Evolutionary conservation across 2,113 vertebrate species (phyloP), one percentile per base, ranked within the genome.

Genomic region (Syngnathus scovelli): DNA sequence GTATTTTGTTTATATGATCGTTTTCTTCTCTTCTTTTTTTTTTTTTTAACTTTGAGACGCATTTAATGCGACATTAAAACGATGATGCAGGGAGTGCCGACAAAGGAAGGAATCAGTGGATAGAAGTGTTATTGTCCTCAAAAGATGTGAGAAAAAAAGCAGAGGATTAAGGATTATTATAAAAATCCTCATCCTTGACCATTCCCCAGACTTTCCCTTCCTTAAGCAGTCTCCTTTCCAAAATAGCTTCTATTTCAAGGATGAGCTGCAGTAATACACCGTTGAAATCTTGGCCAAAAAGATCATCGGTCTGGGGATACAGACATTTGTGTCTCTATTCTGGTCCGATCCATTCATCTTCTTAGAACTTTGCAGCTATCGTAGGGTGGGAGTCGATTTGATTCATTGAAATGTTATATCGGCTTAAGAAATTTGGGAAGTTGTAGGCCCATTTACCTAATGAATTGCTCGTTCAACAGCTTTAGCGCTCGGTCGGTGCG

Each of bases 121-220:
- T 33, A 18, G n/a, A 69, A 56, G n/a, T 21, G 13, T 33, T 55
- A 55, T 54, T 23, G 44, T 48, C 61, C 59, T 62, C 38, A 33
- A 78, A 68, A 70, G 21, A 61, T 39, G 16, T 27, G 62, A 15
- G 44, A 6, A 54, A 61, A 64, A 61, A 64, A 38, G 15, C 33
- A 1, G 33, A 61, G 69, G 38, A 55, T 39, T 21, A 61, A 62
- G 70, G 70, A 73, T 78, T 76, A 60, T 23, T 70, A 51, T 73
- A 66, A 56, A 76, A 78, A 73, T 76, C 72, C 67, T 68, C 13
- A 69, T 75, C 71, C 75, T 75, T 75, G 71, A 75, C 68, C 55
- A 21, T 64, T 70, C 66, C 41, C 71, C 21, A 69, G 46, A 44
- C 38, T 19, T 74, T 72, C 60, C 49, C 46, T 67, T 76, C 43